Evolutionary conservation across 2,888 invertebrate genomes (phyloP).

Genomic region (Xanthorhoe designata): DNA sequence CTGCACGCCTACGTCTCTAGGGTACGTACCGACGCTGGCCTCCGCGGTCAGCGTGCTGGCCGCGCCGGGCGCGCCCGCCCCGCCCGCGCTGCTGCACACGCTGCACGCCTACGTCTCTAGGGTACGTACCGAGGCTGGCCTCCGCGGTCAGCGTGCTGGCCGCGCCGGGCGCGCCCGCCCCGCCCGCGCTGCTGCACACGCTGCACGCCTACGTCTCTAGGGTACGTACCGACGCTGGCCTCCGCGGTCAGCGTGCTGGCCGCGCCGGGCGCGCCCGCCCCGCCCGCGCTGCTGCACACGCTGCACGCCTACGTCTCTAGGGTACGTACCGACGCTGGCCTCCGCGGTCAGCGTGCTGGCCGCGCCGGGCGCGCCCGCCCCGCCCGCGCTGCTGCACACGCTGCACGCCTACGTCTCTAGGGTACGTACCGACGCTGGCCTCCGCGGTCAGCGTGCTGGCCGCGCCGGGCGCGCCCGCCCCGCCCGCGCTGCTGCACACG

Average conservation of each 20-base stretch:
- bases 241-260: constrained; percentile 87
- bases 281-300: constrained; percentile 86
- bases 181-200: constrained; percentile 86
- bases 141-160: constrained; percentile 87
- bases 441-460: constrained; percentile 87
- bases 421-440: no score
- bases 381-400: constrained; percentile 86
- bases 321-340: no score
- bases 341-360: constrained; percentile 87
- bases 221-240: no score
- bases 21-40: no score
- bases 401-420: constrained; percentile 90
- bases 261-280: no score
- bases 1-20: constrained; percentile 90
- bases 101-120: constrained; percentile 90
- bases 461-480: no score
- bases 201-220: constrained; percentile 90
- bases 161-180: no score
- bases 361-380: no score
- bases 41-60: constrained; percentile 87
- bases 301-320: constrained; percentile 90
- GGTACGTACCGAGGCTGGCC: no score
- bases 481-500: constrained; percentile 86
- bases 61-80: no score
- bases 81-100: constrained; percentile 86